Conservation (phyloP, 2,113 vertebrate species). For the Marmota monax region DNA sequence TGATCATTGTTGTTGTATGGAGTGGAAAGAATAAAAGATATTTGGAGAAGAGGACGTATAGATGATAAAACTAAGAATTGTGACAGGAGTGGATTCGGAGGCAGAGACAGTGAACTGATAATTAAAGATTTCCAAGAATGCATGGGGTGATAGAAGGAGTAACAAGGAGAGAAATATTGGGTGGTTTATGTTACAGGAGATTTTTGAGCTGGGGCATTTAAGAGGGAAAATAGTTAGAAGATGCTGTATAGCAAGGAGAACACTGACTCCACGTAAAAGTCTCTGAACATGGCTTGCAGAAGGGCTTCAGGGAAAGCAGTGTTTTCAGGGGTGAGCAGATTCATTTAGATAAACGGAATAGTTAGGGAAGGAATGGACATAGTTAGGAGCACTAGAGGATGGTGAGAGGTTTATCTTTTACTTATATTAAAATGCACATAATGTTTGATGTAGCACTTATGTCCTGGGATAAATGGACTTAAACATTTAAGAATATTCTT, state of each 20-base stretch:
- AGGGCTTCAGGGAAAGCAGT: not conserved
- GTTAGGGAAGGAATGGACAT: not conserved
- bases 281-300: not conserved
- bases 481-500: conserved; percentile 2
- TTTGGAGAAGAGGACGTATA: not conserved
- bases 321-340: not conserved
- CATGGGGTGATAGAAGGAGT: not conserved
- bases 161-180: not conserved
- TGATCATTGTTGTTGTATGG: not conserved
- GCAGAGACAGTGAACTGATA: not conserved
- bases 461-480: not conserved
- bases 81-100: not conserved
- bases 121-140: not conserved
- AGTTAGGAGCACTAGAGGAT: not conserved
- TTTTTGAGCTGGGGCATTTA: not conserved
- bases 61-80: conserved; percentile 14
- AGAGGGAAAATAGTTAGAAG: not conserved
- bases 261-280: not conserved
- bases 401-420: not conserved
- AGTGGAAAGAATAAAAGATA: not conserved
- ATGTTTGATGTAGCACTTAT: conserved; percentile 2
- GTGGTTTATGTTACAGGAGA: not conserved
- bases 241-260: not conserved
- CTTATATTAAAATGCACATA: not conserved
- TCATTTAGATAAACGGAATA: not conserved